Percentiles rank a stretch among this genome's conserved stretches.
Evolutionary conservation across 1,140 invertebrate genomes (phyloP).

Genomic region (Ceratosolen fusciceps): DNA sequence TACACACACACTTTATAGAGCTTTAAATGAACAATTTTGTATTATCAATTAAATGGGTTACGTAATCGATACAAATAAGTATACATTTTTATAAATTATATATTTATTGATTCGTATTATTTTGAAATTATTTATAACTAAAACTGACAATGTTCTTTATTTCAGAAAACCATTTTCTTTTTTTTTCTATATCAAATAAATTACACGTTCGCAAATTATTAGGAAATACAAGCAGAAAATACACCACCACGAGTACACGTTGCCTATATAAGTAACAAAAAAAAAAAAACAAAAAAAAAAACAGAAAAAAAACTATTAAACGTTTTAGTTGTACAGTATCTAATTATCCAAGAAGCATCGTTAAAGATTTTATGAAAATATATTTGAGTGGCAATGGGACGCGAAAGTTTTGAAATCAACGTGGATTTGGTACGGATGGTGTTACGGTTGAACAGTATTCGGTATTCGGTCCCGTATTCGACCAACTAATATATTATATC

Average conservation of each 20-base stretch:
- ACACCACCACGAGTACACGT: conserved; percentile 11
- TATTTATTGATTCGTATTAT: not conserved
- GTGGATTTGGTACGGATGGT: conserved; percentile 14
- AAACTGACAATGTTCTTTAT: too few relatives aligned
- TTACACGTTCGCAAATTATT: conserved; percentile 20
- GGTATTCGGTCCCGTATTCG: not conserved
- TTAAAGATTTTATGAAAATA: conserved; percentile 36
- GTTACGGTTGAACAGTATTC: not conserved
- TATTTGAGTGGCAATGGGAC: conserved; percentile 8
- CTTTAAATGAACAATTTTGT: conserved; percentile 15
- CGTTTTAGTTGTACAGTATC: conserved; percentile 14
- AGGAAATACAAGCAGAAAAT: conserved; percentile 27
- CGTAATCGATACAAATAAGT: not conserved
- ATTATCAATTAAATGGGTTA: not conserved
- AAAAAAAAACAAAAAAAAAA: too few relatives aligned
- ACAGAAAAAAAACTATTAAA: conserved; percentile 23
- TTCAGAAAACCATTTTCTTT: too few relatives aligned
- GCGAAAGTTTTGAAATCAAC: not conserved
- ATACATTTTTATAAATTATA: not conserved
- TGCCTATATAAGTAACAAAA: too few relatives aligned
- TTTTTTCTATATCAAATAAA: conserved; percentile 12
- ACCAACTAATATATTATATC: conserved; percentile 15
- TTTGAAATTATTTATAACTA: too few relatives aligned
- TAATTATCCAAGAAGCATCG: conserved; percentile 31
- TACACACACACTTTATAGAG: conserved; percentile 41